These are phyloP conservation scores for Alentia gelatinosa DNA, from an alignment of 2,888 invertebrate species.

Conservation along the genomic window DNA sequence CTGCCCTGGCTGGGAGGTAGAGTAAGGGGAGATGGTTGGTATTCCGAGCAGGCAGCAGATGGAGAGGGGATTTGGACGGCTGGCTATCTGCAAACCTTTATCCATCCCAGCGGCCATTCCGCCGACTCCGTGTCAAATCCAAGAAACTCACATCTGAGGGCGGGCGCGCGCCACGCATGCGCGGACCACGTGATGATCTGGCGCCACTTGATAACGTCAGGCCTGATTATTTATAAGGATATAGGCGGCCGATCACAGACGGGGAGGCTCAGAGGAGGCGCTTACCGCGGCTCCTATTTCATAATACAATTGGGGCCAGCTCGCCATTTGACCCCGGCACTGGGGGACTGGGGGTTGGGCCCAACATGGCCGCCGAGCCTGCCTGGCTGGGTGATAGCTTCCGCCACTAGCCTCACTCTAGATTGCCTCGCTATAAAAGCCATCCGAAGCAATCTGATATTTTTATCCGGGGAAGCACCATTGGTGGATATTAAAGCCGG, in stretches of 20 bases:
- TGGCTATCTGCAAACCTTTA: neutral
- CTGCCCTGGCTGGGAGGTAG: too few relatives aligned
- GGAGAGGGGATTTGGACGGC: neutral
- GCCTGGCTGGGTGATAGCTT: neutral
- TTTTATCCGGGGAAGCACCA: conserved; percentile 1
- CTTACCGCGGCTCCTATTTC: conserved; percentile 32
- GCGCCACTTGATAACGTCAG: conserved; percentile 26
- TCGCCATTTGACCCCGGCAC: neutral
- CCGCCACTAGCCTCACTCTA: neutral
- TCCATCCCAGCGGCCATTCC: neutral
- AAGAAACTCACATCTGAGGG: neutral
- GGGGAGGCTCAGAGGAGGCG: neutral
- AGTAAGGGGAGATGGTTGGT: neutral
- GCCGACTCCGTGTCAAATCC: neutral
- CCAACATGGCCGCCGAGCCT: neutral
- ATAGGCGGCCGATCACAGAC: conserved; percentile 35
- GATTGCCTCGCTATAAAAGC: conserved; percentile 31
- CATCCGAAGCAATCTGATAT: conserved; percentile 16
- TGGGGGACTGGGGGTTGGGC: neutral
- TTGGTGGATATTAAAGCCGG: neutral
- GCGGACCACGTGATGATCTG: conserved; percentile 35
- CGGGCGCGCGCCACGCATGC: too few relatives aligned
- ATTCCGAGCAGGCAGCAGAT: neutral
- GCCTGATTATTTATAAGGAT: conserved; percentile 36
- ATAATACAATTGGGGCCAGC: conserved; percentile 46